Base-by-base conservation (phyloP, 92 coral and sea anemone genomes). In the Zoanthus gigantus region DNA sequence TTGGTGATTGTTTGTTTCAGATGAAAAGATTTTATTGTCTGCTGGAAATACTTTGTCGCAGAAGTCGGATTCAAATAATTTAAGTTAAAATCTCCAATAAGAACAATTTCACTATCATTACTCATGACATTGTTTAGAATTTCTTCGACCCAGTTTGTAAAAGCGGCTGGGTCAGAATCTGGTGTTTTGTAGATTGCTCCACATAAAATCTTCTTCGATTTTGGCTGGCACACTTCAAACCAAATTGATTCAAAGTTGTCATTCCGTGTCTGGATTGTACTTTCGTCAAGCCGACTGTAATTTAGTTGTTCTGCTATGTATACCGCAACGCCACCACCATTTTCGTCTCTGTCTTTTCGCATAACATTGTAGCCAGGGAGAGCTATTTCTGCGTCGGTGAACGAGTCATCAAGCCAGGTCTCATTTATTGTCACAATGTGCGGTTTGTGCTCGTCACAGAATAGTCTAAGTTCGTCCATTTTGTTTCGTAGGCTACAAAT, bases 101-200 rank as follows among this genome's bases (percentile, higher is more conserved):
- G 73, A 63, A 91, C 56, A 29, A 86, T 75, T 88, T 79, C 82
- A 11, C 37, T 17, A 29, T 79, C 88, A 9, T 45, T 84, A 31
- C n/a, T 61, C 29, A 45, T 73, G 44, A 76, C 37, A 18, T 75
- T 85, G 47, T 50, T 76, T 7, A 92, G 82, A 60, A 54, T 85
- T 53, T 77, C 57, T 65, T 93, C 93, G 16, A 82, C 14, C 31
- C 69, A 60, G 2, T 61, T 31, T 5, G 84, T 84, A 44, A 88
- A 88, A 48, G 86, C 34, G 15, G 89, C 17, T 30, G 89, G 18
- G 44, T 86, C 87, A 18, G 71, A 67, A 28, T 86, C 87, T 23
- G 92, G 95, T 28, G 93, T 90, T 85, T 93, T 80, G 81, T 91
- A 93, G 45, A 93, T 54, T 37, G 87, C 86, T 4, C 92, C 93